Percentiles rank a stretch among this genome's conserved stretches.
These are phyloP conservation scores for Myxocyprinus asiaticus DNA, from an alignment of 2,113 vertebrate genomes.

Conservation along the genomic window DNA sequence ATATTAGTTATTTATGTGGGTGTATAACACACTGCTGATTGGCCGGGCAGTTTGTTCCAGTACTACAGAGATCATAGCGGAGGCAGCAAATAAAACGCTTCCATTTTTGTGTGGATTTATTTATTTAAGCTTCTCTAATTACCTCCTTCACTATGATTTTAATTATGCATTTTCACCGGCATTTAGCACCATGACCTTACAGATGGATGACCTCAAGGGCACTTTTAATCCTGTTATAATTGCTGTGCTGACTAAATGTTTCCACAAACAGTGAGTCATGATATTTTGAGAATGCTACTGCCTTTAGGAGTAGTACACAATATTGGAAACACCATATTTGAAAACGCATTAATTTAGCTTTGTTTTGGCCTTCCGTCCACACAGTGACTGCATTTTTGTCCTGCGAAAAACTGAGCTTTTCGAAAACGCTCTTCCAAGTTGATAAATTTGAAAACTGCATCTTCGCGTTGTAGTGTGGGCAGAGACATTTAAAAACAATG, in stretches of 20 bases:
- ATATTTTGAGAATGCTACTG: not conserved
- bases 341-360: no score
- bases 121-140: slow-evolving; percentile 34
- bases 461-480: no score
- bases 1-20: slow-evolving; percentile 55
- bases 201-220: not conserved
- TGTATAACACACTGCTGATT: slow-evolving; percentile 34
- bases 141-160: slow-evolving; percentile 11
- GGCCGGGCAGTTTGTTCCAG: slow-evolving; percentile 34
- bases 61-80: slow-evolving; percentile 27
- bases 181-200: not conserved
- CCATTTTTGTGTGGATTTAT: slow-evolving; percentile 40
- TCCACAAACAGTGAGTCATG: not conserved
- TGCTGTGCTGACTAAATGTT: not conserved
- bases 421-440: no score
- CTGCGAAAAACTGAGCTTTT: no score
- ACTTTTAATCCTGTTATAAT: not conserved
- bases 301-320: not conserved
- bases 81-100: slow-evolving; percentile 34
- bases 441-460: no score
- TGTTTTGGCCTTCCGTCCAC: no score
- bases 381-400: no score
- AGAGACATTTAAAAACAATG: no score
- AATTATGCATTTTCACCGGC: not conserved
- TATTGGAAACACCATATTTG: not conserved